Evolutionary conservation across 2,888 invertebrate genomes (phyloP), one percentile per base, ranked within the genome.

Genomic region (Sycophila texana): DNA sequence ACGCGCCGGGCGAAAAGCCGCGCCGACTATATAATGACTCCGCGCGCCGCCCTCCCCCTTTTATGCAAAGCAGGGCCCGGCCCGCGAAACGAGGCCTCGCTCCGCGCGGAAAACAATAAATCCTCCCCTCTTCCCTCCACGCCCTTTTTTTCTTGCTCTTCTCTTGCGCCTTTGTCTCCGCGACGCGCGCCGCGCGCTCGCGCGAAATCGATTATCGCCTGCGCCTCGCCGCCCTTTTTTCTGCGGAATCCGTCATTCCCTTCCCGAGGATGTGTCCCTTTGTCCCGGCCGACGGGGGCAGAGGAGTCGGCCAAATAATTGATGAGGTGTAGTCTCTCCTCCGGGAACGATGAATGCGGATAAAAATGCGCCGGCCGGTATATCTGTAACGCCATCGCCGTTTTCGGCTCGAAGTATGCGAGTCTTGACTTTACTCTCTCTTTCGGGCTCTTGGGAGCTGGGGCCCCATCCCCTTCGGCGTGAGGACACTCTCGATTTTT

Each of bases 121-220:
- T 80, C 47, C 47, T 51, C 30, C 47, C 74, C 20, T 80, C 47
- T 22, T 51, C 30, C 47, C 74, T 20, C 20, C 20, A 30, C 16
- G 51, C 4, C 66, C 4, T 55, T 18, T 26, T 49, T 61, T 18
- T 60, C 58, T 30, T 60, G 10, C 63, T 18, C 49, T 49, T 55
- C 18, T 20, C 74, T 0, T 55, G 2, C 5, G 4, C 66, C 39
- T 39, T 39, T 39, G 39, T 39, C 39, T 5, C 55, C 4, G 61
- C 61, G 26, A 20, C 61, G 14, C 16, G 14, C 26, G 14, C 14
- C 67, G 67, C 18, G 49, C 60, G 65, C 14, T 66, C 77, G 80
- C 74, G 80, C 71, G 80, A 77, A 81, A 81, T 81, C 80, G 80
- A 81, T 81, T 81, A 77, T 76, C 75, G 76, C 72, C 73, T 77